phyloP scores from a whole-genome alignment of 2,888 invertebrate species.

The Amblyjoppa proteus region DNA sequence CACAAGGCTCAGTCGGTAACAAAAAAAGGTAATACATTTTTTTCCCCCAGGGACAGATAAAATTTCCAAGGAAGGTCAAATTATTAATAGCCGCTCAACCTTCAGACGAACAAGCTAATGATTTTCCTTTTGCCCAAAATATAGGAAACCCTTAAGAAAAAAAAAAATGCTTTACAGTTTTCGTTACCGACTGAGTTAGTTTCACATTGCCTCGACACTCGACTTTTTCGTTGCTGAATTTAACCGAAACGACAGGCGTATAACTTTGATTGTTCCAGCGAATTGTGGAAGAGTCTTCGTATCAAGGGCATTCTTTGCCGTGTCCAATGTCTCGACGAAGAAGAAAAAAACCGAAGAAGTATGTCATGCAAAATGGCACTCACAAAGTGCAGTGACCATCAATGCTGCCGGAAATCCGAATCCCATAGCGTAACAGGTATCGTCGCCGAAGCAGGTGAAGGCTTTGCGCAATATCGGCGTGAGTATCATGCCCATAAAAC shows the following conservation, averaged over 20 bases:
- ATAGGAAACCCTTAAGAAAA: no score
- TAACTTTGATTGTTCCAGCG: background rate
- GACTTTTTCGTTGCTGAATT: background rate
- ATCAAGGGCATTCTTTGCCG: background rate
- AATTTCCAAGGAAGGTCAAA: no score
- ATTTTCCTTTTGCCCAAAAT: no score
- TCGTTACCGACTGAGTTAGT: no score
- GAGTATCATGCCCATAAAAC: slow-evolving; percentile 89
- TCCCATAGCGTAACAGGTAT: slow-evolving; percentile 90
- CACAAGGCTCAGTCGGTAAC: no score
- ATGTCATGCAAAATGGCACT: slow-evolving; percentile 70
- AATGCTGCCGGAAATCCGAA: slow-evolving; percentile 92
- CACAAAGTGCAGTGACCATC: slow-evolving; percentile 90
- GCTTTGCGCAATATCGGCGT: slow-evolving; percentile 91
- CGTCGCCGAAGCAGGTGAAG: slow-evolving; percentile 89
- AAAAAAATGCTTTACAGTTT: no score
- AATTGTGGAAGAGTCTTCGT: background rate
- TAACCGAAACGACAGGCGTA: background rate
- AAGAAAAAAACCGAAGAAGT: slow-evolving; percentile 27
- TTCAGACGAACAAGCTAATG: no score
- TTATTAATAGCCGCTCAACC: no score
- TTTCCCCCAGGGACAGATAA: no score
- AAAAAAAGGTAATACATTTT: no score
- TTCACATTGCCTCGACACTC: no score
- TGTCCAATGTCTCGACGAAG: background rate